Evolutionary conservation across 2,888 invertebrate genomes (phyloP).

Genomic region (Tipula unca): DNA sequence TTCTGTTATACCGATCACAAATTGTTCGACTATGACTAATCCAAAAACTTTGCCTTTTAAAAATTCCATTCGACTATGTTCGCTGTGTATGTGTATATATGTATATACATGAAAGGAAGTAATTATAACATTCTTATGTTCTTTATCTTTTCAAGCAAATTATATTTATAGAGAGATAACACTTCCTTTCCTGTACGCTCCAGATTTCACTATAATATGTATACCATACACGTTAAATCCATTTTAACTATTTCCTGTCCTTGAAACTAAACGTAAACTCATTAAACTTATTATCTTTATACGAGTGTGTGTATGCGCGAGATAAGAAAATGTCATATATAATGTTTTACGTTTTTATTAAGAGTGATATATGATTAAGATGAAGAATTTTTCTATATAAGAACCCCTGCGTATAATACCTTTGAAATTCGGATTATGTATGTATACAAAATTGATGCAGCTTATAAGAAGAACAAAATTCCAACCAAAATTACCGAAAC

Average conservation of each 20-base stretch:
- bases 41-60: no score
- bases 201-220: neutral
- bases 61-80: no score
- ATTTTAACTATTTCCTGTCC: neutral
- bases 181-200: neutral
- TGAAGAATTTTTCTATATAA: neutral
- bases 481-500: neutral
- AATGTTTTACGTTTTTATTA: neutral
- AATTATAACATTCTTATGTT: neutral
- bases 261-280: neutral
- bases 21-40: no score
- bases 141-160: neutral
- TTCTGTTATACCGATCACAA: no score
- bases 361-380: neutral
- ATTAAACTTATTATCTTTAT: neutral
- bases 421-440: neutral
- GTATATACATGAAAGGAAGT: conserved; percentile 9
- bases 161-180: neutral
- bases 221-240: neutral
- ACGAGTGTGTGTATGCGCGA: no score
- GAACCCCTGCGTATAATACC: neutral
- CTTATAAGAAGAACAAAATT: neutral
- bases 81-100: no score
- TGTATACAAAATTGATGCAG: neutral
- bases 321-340: neutral